Conservation (phyloP, 2,888 invertebrate genomes). For the Gymnoscelis rufifasciata region DNA sequence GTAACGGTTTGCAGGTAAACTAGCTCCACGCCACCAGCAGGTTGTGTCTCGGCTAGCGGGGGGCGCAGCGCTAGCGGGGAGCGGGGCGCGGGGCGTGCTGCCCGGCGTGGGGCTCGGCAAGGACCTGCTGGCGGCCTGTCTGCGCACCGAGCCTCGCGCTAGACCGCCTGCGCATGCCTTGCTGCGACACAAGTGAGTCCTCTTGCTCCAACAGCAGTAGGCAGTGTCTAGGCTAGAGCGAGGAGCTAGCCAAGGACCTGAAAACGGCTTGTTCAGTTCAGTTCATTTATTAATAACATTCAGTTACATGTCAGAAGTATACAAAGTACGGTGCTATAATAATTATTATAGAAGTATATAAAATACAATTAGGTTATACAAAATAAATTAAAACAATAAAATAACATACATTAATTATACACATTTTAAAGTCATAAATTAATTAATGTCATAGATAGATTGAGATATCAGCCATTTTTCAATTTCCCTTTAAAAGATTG, state of each 20-base stretch:
- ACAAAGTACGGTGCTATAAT: too few relatives aligned
- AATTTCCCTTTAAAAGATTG: too few relatives aligned
- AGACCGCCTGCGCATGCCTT: conserved; percentile 81
- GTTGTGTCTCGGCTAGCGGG: conserved; percentile 64
- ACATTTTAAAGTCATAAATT: too few relatives aligned
- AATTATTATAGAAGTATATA: too few relatives aligned
- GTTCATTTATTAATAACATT: too few relatives aligned
- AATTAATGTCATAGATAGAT: too few relatives aligned
- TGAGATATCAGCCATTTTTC: too few relatives aligned
- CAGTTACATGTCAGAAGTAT: too few relatives aligned
- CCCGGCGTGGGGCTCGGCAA: conserved; percentile 56
- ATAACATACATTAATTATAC: too few relatives aligned
- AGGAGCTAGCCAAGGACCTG: conserved; percentile 38
- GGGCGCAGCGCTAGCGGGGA: conserved; percentile 50
- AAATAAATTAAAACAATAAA: too few relatives aligned
- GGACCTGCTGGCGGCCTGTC: conserved; percentile 75
- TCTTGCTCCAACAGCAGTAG: conserved; percentile 51
- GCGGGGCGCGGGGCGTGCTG: conserved; percentile 37
- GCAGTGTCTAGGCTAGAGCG: conserved; percentile 59
- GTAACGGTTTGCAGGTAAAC: conserved; percentile 61
- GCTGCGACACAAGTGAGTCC: conserved; percentile 77
- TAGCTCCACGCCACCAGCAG: conserved; percentile 69
- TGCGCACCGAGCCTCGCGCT: conserved; percentile 82
- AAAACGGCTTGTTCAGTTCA: too few relatives aligned
- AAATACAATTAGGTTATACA: too few relatives aligned